These are phyloP conservation scores for Holcopasites calliopsidis DNA, from an alignment of 1,140 invertebrate genomes.

Conservation along the genomic window DNA sequence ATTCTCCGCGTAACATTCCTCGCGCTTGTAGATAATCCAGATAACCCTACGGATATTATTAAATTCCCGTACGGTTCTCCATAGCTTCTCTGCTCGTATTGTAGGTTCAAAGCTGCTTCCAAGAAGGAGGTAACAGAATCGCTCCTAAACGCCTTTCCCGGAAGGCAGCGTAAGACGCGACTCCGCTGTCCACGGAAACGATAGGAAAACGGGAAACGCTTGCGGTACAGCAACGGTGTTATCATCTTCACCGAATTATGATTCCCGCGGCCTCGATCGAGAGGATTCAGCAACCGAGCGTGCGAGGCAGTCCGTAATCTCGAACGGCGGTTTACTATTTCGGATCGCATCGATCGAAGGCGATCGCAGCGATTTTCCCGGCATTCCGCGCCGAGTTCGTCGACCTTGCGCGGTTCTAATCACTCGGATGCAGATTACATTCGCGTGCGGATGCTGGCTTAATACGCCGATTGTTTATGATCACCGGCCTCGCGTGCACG, in stretches of 20 bases:
- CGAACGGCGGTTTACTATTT: constrained; percentile 1
- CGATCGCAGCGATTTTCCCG: constrained; percentile 11
- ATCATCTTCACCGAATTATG: neutral
- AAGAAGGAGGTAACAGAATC: too few relatives aligned
- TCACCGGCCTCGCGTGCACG: constrained; percentile 48
- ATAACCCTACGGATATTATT: neutral
- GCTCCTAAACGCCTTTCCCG: too few relatives aligned
- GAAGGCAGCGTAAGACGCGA: too few relatives aligned
- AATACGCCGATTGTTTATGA: constrained; percentile 59
- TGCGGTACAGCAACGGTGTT: neutral
- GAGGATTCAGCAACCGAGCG: too few relatives aligned
- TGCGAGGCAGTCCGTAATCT: neutral
- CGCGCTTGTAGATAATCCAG: too few relatives aligned
- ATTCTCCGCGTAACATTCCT: constrained; percentile 7
- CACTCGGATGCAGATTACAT: constrained; percentile 28
- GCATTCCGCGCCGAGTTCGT: constrained; percentile 40
- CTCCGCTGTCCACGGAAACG: too few relatives aligned
- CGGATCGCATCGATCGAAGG: constrained; percentile 11
- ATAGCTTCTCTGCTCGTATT: neutral
- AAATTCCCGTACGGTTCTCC: neutral
- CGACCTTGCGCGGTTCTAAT: constrained; percentile 46
- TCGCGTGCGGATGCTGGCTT: constrained; percentile 53
- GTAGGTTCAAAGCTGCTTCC: too few relatives aligned
- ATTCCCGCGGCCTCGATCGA: too few relatives aligned
- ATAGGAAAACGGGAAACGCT: too few relatives aligned